Percentiles rank a stretch among this genome's conserved stretches.
Conservation (phyloP, 2,797 vertebrate genomes). For the Coregonus ussuriensis region DNA sequence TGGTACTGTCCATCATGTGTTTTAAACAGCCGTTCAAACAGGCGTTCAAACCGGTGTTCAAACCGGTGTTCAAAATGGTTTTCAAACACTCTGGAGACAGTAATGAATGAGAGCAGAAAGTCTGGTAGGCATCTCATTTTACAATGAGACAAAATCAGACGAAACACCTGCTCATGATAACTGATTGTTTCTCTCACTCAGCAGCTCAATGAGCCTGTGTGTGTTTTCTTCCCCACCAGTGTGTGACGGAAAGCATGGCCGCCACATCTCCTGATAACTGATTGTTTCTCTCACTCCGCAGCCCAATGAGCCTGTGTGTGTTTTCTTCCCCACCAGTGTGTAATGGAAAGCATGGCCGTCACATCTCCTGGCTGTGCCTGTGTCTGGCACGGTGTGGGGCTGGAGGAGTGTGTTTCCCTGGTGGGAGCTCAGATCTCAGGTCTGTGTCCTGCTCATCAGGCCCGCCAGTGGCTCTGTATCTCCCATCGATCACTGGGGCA, state of each 20-base stretch:
- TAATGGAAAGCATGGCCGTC: conserved; percentile 1
- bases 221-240: background rate
- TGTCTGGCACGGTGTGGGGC: no score
- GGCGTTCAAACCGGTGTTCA: no score
- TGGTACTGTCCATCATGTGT: no score
- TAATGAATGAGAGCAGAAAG: background rate
- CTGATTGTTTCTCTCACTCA: conserved; percentile 23
- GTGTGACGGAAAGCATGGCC: conserved; percentile 5
- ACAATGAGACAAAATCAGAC: background rate
- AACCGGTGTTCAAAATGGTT: no score
- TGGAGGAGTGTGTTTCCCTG: conserved; percentile 10
- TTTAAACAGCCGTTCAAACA: no score
- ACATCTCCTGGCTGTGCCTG: background rate
- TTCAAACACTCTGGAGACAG: no score
- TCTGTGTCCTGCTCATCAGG: conserved; percentile 41
- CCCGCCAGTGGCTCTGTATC: conserved; percentile 15
- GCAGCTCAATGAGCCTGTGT: conserved; percentile 5
- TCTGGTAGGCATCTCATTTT: background rate
- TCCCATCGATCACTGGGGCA: conserved; percentile 38
- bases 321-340: conserved; percentile 5
- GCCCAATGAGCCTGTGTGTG: conserved; percentile 3
- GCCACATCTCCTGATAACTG: conserved; percentile 6
- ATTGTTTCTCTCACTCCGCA: conserved; percentile 21
- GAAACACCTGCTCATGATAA: background rate
- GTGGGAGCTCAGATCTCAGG: conserved; percentile 39